These are phyloP conservation scores for Spheniscus humboldti DNA, from an alignment of 2,797 vertebrate species.

Conservation along the genomic window DNA sequence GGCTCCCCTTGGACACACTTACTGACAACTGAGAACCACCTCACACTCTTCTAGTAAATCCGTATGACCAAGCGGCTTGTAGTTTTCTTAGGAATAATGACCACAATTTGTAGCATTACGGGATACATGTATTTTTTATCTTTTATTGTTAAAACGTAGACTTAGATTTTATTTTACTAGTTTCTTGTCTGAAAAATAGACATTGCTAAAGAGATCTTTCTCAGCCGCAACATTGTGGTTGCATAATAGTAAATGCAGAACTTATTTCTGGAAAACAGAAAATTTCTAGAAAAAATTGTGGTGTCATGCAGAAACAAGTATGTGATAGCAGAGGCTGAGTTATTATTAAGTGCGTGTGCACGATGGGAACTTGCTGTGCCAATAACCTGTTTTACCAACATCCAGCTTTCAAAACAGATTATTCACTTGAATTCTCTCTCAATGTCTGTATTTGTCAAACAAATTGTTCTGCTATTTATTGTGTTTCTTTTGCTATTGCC, in stretches of 20 bases:
- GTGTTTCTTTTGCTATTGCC: not conserved
- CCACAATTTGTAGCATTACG: not conserved
- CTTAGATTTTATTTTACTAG: not conserved
- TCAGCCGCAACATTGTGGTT: not conserved
- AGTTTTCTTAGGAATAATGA: not conserved
- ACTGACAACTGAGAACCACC: not conserved
- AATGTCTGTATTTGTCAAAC: not conserved
- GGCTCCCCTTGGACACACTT: not conserved
- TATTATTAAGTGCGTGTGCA: not conserved
- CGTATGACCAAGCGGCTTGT: fast-evolving
- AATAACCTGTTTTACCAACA: not conserved
- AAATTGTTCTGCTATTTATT: not conserved
- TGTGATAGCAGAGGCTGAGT: not conserved
- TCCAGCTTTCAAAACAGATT: not conserved
- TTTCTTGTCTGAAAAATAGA: not conserved
- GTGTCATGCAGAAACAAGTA: not conserved
- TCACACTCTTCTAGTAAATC: not conserved
- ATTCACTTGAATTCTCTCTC: not conserved
- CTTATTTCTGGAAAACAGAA: not conserved
- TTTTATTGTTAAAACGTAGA: not conserved
- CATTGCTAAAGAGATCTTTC: not conserved
- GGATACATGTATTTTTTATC: not conserved
- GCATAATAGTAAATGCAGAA: not conserved
- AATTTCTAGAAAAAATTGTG: not conserved
- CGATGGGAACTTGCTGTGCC: not conserved